Evolutionary conservation across 2,888 invertebrate genomes (phyloP).

Genomic region (Strigamia transsilvanica): DNA sequence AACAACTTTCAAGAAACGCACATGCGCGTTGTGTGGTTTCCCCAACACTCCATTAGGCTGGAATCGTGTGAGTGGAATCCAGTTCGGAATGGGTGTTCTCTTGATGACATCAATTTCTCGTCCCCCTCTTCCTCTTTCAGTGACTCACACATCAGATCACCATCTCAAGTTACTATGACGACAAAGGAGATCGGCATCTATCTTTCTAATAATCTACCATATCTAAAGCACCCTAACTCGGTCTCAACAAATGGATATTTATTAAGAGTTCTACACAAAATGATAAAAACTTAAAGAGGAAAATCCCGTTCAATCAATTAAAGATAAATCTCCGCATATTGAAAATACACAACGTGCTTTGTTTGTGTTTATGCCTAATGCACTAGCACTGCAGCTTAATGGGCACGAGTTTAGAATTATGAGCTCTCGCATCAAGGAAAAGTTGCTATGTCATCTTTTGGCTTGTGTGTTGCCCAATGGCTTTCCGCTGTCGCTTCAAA

Average conservation of each 20-base stretch:
- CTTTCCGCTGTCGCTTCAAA: conserved; percentile 49
- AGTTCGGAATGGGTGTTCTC: background rate
- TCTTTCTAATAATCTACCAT: conserved; percentile 12
- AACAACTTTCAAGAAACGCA: background rate
- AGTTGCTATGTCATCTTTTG: conserved; percentile 43
- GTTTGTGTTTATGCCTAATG: background rate
- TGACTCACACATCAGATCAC: conserved; percentile 44
- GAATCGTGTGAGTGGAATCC: conserved; percentile 1
- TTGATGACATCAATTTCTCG: conserved; percentile 37
- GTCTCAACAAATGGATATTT: conserved; percentile 7
- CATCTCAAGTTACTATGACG: conserved; percentile 35
- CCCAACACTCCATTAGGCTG: conserved; percentile 22
- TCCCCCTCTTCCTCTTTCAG: conserved; percentile 20
- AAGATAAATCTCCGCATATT: background rate
- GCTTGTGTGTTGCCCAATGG: conserved; percentile 46
- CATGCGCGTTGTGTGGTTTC: background rate
- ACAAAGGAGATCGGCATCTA: background rate
- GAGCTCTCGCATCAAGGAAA: conserved; percentile 22
- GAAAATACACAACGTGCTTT: background rate
- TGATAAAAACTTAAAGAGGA: background rate
- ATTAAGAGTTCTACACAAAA: background rate
- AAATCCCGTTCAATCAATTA: background rate
- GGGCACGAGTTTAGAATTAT: background rate
- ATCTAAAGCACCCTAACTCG: conserved; percentile 19
- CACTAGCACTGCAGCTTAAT: background rate